Evolutionary conservation across 2,888 invertebrate genomes (phyloP), one percentile per base, ranked within the genome.

Genomic region (Drosophila mayaguana): DNA sequence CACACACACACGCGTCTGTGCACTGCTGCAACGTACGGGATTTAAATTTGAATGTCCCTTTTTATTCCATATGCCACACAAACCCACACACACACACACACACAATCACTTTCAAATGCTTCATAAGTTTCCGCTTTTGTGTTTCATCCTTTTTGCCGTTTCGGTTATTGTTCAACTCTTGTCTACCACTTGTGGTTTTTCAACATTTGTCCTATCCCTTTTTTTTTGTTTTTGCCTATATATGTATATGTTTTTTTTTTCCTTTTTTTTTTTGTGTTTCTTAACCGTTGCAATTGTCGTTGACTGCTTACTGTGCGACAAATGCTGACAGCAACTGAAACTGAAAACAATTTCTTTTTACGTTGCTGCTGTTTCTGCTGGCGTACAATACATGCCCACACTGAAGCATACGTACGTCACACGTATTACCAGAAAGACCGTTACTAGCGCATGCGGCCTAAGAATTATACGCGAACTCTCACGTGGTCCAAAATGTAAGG

Each of bases 251-350:
- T 32, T 11, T 32, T 3, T 28, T 11, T 1, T n/a, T 25, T 3
- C 43, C 46, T 57, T 55, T 54, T 28, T 16, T 59, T 55, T 51
- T 16, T 28, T 43, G 3, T 32, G 8, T 32, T 55, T 32, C 50
- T 73, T 40, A 25, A 60, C 14, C 48, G 71, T 61, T 59, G 89
- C 82, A 86, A 45, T 57, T 69, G 60, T 62, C 67, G 68, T 63
- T 11, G 36, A 53, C 56, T 64, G 72, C 59, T 66, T 63, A 67
- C 51, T 81, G 63, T 84, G 79, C 75, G 79, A 78, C 89, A 87
- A 89, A 71, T 82, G 88, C 80, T 88, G 83, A 51, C 84, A 81
- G 64, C 78, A 74, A 80, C 80, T 89, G 59, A 86, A 86, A 81
- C 84, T 63, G 61, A 82, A 83, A 88, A 80, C 80, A 79, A 69